Conservation (phyloP, 1,140 invertebrate genomes). For the Drosophila tsacasi region DNA sequence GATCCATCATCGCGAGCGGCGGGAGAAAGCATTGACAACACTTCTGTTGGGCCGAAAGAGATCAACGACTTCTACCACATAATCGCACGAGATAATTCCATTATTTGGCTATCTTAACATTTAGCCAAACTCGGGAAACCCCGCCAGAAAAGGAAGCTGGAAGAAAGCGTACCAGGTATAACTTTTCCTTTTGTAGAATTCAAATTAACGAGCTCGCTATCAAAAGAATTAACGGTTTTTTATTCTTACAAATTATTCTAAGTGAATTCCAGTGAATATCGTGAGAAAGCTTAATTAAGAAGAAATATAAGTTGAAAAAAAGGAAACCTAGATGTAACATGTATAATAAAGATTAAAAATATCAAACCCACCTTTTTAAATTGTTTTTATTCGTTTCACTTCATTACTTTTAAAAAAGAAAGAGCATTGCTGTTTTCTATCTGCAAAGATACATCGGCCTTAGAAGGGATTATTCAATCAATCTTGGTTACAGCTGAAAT, state of each 20-base stretch:
- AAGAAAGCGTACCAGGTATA: constrained; percentile 3
- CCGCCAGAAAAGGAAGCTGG: constrained; percentile 23
- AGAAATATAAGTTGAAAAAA: too few relatives aligned
- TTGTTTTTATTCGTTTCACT: not conserved
- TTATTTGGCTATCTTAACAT: not conserved
- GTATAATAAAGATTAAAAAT: too few relatives aligned
- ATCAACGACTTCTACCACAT: constrained; percentile 38
- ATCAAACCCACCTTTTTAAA: not conserved
- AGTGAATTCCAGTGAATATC: not conserved
- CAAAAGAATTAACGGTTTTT: not conserved
- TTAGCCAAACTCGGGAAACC: constrained; percentile 8
- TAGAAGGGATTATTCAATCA: not conserved
- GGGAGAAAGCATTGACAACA: constrained; percentile 67
- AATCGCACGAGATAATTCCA: constrained; percentile 20
- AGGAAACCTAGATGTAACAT: too few relatives aligned
- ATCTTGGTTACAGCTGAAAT: not conserved
- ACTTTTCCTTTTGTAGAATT: constrained; percentile 18
- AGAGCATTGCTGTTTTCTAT: not conserved
- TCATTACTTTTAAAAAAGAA: not conserved
- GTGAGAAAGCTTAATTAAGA: too few relatives aligned
- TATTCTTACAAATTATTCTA: not conserved
- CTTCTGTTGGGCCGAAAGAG: constrained; percentile 20
- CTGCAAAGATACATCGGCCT: not conserved
- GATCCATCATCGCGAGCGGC: constrained; percentile 57
- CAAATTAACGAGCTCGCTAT: not conserved